Base-by-base conservation (phyloP, 2,113 vertebrate genomes). In the Phaethon lepturus region DNA sequence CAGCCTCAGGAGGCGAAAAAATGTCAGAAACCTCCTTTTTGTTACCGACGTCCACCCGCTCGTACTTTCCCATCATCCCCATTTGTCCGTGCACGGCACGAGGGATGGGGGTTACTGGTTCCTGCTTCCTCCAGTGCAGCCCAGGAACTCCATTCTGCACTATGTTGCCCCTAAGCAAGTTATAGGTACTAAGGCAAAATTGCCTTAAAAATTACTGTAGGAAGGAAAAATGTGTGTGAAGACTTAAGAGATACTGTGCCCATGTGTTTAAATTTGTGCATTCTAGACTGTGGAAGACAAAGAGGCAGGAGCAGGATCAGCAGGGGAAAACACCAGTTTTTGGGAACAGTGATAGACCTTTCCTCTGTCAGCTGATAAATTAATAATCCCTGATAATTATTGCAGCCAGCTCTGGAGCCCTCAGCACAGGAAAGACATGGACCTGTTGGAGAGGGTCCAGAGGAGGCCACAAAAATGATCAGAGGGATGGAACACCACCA, bases 331-430 rank as follows among this genome's bases (percentile, higher is more conserved):
- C 13, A 24, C 18, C 3, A 9, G 44, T 18, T 86, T 50, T 59
- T 1, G 0, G 20, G 7, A 82, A 44, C 10, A 50, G 2, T 0
- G 1, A 56, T 4, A 50, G 38, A 4, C 10, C 26, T 59, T 47
- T 81, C 7, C 10, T 52, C n/a, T n/a, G 23, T 23, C 66, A 50
- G 16, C 5, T 38, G 38, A 38, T 38, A 38, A 38, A 38, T 38
- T 38, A 38, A 38, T 38, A 3, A 72, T 31, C 13, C 25, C 14
- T 18, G 7, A 38, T 38, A 38, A 38, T 38, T 38, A 38, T 38
- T 38, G 38, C 38, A 38, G 38, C 38, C 38, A 38, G 38, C 38
- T 38, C 38, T 38, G 38, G 38, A 38, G 38, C 38, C 38, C 8
- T 38, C 38, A 38, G 38, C 38, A 38, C 38, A 38, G 38, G 38